A percentile compares a stretch with the other conserved stretches of the same genome.
phyloP scores from a whole-genome alignment of 2,888 invertebrate genomes.

The Pollenia angustigena region DNA sequence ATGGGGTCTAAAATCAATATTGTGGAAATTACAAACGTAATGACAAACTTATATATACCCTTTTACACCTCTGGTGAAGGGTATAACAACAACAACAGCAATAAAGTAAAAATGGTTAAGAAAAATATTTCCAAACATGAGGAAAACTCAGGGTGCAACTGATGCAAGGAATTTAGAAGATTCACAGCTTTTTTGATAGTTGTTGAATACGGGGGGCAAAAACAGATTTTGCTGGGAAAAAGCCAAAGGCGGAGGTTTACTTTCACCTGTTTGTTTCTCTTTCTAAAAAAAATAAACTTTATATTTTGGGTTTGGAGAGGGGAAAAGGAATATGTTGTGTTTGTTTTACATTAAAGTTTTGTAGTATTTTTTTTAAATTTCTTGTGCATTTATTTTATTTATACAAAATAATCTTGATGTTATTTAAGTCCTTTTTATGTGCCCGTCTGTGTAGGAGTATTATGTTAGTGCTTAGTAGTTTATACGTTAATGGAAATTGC shows the following conservation, averaged over 20 bases:
- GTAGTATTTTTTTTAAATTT: background rate
- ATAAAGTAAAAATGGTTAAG: constrained; percentile 53
- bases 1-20: no score
- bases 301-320: background rate
- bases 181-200: constrained; percentile 13
- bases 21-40: no score
- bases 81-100: constrained; percentile 74
- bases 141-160: constrained; percentile 16
- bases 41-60: no score
- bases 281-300: background rate
- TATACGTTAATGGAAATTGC: constrained; percentile 16
- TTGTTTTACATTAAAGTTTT: constrained; percentile 24
- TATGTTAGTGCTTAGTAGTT: background rate
- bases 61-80: no score
- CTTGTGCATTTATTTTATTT: background rate
- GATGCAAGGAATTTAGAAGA: constrained; percentile 54
- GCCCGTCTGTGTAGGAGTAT: background rate
- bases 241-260: background rate
- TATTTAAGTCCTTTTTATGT: constrained; percentile 22
- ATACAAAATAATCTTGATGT: background rate
- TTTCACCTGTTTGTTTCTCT: constrained; percentile 36
- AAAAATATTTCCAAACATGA: constrained; percentile 29
- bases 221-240: constrained; percentile 6
- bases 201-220: background rate
- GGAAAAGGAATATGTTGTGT: background rate